Conservation (phyloP, 2,113 vertebrate genomes). For the Xenus cinereus region DNA sequence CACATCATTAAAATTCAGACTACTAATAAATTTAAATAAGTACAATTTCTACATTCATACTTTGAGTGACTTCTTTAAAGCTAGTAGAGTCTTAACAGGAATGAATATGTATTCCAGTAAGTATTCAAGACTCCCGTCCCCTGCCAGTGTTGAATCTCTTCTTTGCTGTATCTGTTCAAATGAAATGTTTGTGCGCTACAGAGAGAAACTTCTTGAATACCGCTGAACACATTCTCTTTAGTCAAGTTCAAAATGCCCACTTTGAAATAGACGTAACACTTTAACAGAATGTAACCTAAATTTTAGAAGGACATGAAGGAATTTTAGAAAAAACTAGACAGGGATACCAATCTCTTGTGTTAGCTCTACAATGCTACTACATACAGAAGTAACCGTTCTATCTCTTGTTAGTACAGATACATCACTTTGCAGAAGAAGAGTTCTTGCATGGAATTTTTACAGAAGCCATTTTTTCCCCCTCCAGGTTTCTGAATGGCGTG, state of each 20-base stretch:
- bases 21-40: background rate
- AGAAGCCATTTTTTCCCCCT: background rate
- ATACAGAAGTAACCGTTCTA: background rate
- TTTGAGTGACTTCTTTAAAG: background rate
- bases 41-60: background rate
- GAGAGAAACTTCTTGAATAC: background rate
- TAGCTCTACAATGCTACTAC: background rate
- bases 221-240: background rate
- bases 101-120: background rate
- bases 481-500: background rate
- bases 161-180: background rate
- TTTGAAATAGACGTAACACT: background rate
- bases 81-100: background rate
- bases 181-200: background rate
- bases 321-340: background rate
- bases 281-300: background rate
- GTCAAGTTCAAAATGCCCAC: background rate
- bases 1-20: background rate
- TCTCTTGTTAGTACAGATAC: background rate
- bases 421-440: background rate
- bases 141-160: background rate
- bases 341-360: background rate
- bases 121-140: background rate
- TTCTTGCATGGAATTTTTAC: background rate
- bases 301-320: background rate